Evolutionary conservation across 1,140 invertebrate genomes (phyloP), one percentile per base, ranked within the genome.

Genomic region (Heliconius eleuchia): DNA sequence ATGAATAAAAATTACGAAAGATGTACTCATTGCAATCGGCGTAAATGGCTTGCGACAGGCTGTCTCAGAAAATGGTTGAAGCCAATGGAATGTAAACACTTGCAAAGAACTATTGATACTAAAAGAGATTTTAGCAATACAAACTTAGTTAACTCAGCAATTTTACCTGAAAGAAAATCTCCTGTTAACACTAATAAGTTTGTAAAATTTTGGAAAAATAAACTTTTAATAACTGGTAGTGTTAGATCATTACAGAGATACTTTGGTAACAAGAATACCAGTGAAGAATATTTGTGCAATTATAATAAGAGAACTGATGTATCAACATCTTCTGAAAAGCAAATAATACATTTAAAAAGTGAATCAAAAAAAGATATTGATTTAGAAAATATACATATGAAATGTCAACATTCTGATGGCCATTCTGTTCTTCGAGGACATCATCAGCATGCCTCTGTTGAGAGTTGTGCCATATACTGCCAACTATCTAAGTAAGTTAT

Each of bases 1-100:
- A 92, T 92, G 92, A 94, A 94, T 79, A 93, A 92, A 84, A 94
- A 92, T 78, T 93, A 93, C 77, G 92, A 94, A 84, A 87, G 92
- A 79, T 94, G 92, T 84, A 88, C 91, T 71, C 87, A 92, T 88
- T 94, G 92, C 74, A 94, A 92, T 84, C 89, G 92, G 73, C 89
- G 91, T 73, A 94, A 93, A 86, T 93, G 92, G 91, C 89, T 94
- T 73, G 85, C 91, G 78, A 89, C 91, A 78, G 92, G 91, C 70
- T 94, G 92, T 80, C 89, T 94, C 74, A 88, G 92, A 73, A 94
- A 93, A 83, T 94, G 92, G 92, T 86, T 94, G 78, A 94, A 94
- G 84, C 92, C 92, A 75, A 85, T 92, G 86, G 92, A 94, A 92
- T 94, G 92, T 91, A 94, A 94, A 92, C 92, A 94, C 88, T 88